Base-by-base conservation (phyloP, 92 coral and sea anemone genomes). In the Parazoanthus atlanticus region DNA sequence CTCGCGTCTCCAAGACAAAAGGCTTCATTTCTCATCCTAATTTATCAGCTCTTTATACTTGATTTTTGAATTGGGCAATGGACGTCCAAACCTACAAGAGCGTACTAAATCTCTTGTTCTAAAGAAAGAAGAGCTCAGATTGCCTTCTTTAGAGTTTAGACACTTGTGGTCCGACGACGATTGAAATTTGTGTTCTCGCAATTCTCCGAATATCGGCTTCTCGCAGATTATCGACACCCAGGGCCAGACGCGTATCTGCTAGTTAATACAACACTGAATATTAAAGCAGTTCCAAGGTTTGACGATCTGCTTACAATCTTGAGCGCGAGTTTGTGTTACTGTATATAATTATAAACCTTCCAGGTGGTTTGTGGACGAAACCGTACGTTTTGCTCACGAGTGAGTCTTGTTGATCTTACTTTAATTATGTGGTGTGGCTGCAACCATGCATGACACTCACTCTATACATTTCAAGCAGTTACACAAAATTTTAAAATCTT, bases 401-500 rank as follows among this genome's bases (percentile, higher is more conserved):
- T 61, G 69, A 1, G 69, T 19, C 17, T 56, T 56, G 66, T 56
- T 17, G 66, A 56, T 56, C 66, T 21, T 23, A 1, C 16, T 61
- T 8, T 23, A 25, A 61, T 61, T 61, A 23, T 25, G 69, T 61
- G 69, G 69, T 1, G 17, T 56, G 28, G 3, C 11, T 41, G 3
- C 38, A 25, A 33, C n/a, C 11, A 8, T 10, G 32, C 30, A 82
- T 82, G 19, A 56, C 74, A 64, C 76, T 26, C 64, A 69, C 61
- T 78, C 47, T 41, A 83, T 69, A 28, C 16, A 17, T 83, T 84
- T 84, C 54, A 65, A 38, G 73, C 86, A 65, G 32, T 82, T 81
- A 43, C 31, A 31, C 46, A 80, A 52, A 30, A 61, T 31, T 80
- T 33, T 46, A 67, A 84, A 84, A 28, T 65, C 78, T 17, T 84